Evolutionary conservation across 2,888 invertebrate species (phyloP).

Genomic region (Drosophila nigritarsus): DNA sequence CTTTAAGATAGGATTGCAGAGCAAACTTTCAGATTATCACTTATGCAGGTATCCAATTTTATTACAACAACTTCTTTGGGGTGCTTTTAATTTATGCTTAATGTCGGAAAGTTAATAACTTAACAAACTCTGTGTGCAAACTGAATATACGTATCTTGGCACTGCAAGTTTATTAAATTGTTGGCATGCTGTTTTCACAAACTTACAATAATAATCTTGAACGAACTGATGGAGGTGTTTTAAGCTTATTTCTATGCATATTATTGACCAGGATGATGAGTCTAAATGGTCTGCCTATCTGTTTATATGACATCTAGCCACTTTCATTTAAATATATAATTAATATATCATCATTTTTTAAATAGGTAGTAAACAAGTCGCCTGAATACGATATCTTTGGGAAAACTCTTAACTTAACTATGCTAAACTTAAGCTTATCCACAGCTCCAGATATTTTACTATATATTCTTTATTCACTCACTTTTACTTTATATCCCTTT

Average conservation of each 20-base stretch:
- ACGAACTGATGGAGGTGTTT: neutral
- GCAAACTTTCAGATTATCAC: constrained; percentile 22
- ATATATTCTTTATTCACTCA: neutral
- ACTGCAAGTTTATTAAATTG: neutral
- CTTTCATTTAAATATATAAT: neutral
- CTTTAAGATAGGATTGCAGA: constrained; percentile 1
- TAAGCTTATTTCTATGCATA: neutral
- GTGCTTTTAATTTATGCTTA: constrained; percentile 1
- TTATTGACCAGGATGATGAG: neutral
- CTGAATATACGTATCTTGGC: neutral
- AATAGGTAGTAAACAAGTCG: neutral
- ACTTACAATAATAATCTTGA: neutral
- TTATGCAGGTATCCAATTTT: constrained; percentile 20
- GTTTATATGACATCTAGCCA: neutral
- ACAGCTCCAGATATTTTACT: neutral
- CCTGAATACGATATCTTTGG: neutral
- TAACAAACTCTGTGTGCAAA: neutral
- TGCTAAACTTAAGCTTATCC: neutral
- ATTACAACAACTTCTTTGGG: constrained; percentile 1
- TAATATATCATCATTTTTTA: too few species aligned
- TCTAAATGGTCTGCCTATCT: neutral
- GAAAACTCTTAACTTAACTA: neutral
- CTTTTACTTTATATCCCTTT: neutral
- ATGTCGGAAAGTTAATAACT: constrained; percentile 1
- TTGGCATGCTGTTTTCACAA: neutral